Base-by-base conservation (phyloP, 2,888 invertebrate genomes). In the Chelonus formosanus region DNA sequence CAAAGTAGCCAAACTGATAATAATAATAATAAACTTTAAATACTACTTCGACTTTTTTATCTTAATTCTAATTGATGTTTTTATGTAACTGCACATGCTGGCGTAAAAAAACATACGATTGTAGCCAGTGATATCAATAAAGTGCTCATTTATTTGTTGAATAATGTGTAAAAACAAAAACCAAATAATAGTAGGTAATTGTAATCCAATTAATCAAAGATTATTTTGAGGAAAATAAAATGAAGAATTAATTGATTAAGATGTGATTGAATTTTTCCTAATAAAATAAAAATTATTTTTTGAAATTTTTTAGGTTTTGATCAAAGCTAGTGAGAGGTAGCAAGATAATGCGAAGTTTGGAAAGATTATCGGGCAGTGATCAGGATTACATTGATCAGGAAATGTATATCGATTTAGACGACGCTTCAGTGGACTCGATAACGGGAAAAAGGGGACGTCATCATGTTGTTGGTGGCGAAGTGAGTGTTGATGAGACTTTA, bases 361-460 rank as follows among this genome's bases (percentile, higher is more conserved):
- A 83, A 73, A 82, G 83, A 77, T 79, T 81, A 74, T 84, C 84
- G 66, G 79, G 82, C 73, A 84, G 84, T 76, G 84, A 84, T 76
- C 84, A 83, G 77, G 83, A 82, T 75, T 82, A 81, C 68, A 81
- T 74, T 74, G 82, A 83, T 78, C 82, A 80, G 79, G 83, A 84
- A 78, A 84, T 84, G 84, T 84, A 83, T 76, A 84, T 83, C 81
- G 84, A 84, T 74, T 80, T 84, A 73, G 84, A 84, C 78, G 84
- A 84, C 79, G 84, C 80, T 67, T 84, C 83, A 70, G 83, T 82
- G 67, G 83, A 84, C 78, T 84, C 83, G 77, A 77, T 83, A 70
- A 83, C 82, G 75, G 83, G 83, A 67, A 84, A 84, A 83, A 78
- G 83, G 70, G 79, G 81, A 72, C 83, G 83, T 70, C 82, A 83